phyloP scores from a whole-genome alignment of 2,888 invertebrate genomes.

The Poecilus cupreus region DNA sequence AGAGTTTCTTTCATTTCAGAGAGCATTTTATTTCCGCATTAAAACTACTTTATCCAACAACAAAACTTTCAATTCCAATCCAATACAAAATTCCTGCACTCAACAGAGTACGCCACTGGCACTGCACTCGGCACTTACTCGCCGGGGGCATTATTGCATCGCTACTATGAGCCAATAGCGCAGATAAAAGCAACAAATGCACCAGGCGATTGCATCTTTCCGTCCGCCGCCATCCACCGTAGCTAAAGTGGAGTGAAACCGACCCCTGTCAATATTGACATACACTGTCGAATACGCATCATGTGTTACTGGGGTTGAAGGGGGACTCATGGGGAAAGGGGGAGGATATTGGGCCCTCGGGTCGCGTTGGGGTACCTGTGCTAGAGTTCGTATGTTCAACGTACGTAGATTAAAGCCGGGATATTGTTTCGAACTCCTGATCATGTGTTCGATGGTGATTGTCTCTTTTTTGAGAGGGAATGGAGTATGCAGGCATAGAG shows the following conservation, averaged over 20 bases:
- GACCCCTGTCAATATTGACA: slow-evolving; percentile 64
- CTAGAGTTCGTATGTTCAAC: neutral
- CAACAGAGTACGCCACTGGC: neutral
- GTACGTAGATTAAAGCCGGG: slow-evolving; percentile 46
- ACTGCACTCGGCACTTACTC: neutral
- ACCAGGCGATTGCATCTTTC: slow-evolving; percentile 64
- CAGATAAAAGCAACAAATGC: slow-evolving; percentile 65
- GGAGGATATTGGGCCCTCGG: slow-evolving; percentile 19
- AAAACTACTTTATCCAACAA: too few relatives aligned
- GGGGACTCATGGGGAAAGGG: neutral
- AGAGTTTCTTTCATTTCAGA: too few relatives aligned
- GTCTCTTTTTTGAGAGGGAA: slow-evolving; percentile 7
- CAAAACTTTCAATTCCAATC: neutral
- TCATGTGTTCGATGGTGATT: neutral
- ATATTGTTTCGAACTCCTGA: slow-evolving; percentile 40
- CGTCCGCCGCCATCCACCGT: slow-evolving; percentile 41
- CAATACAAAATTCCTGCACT: neutral
- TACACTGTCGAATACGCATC: slow-evolving; percentile 1
- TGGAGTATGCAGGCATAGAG: neutral
- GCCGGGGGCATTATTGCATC: slow-evolving; percentile 34
- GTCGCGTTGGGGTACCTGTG: slow-evolving; percentile 5
- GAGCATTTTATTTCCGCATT: too few relatives aligned
- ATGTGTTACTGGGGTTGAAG: neutral
- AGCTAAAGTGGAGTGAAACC: slow-evolving; percentile 20
- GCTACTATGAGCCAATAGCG: slow-evolving; percentile 61